These are phyloP conservation scores for Hesperophylax magnus DNA, from an alignment of 1,140 invertebrate species.

Conservation along the genomic window DNA sequence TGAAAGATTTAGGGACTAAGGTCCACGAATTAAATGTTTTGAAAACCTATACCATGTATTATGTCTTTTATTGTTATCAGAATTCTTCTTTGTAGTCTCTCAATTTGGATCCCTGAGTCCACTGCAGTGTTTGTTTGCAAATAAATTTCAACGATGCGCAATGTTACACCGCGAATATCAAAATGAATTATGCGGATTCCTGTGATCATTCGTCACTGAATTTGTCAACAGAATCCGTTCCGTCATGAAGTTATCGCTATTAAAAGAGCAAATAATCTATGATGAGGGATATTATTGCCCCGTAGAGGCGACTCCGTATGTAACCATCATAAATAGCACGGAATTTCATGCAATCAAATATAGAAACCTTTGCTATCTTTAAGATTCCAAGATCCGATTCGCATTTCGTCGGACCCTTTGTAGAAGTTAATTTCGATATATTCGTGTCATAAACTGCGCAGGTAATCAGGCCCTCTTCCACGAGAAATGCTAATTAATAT, in stretches of 20 bases:
- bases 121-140: no score
- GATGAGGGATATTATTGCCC: conserved; percentile 27
- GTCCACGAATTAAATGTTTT: no score
- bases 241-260: conserved; percentile 36
- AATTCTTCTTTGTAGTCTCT: no score
- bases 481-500: background rate
- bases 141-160: no score
- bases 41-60: no score
- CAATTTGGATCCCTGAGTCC: no score
- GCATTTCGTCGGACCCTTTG: background rate
- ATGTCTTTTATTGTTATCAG: no score
- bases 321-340: conserved; percentile 26
- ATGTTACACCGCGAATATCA: no score
- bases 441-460: background rate
- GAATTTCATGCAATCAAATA: conserved; percentile 41
- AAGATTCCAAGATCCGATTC: background rate
- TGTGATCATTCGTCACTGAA: background rate
- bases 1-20: no score
- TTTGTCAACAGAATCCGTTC: background rate
- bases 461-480: background rate
- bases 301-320: conserved; percentile 32
- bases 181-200: background rate
- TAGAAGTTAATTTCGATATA: background rate
- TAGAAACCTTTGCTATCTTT: conserved; percentile 2
- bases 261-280: conserved; percentile 29